Base-by-base conservation (phyloP, 2,113 vertebrate genomes). In the Cololabis saira region DNA sequence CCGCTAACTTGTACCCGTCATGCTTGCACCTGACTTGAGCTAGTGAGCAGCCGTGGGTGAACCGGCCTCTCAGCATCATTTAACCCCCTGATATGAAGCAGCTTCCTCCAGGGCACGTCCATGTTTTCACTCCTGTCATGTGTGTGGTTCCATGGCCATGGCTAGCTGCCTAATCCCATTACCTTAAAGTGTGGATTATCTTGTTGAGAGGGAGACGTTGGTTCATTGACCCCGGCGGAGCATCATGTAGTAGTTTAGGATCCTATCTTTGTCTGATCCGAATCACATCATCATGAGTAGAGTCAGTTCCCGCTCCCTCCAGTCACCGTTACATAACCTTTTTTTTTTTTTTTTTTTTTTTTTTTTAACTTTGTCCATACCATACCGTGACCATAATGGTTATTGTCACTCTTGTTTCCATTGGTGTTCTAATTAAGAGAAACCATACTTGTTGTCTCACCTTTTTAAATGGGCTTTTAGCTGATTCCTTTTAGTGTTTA, bases 161-260 rank as follows among this genome's bases (percentile, higher is more conserved):
- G 51, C 63, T 63, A 53, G 67, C 78, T 51, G n/a, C 50, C 52
- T 51, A 90, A 92, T 92, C 90, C 84, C 83, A 90, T 93, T 92
- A 91, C 58, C 57, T 60, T 90, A 92, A 91, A 68, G 85, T 71
- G 57, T 61, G 87, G 90, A 92, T 93, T 91, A 92, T 52, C 64
- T 68, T 81, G 86, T 82, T 87, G 83, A 73, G 82, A 78, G 70
- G 56, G 57, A 24, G 57, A 11, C 64, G 47, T 60, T 54, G 61
- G 53, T 43, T 70, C 71, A 60, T 13, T 60, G 66, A 52, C 76
- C 82, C 73, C 2, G 57, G 49, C 66, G 54, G 44, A 66, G 71
- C 37, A 73, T 63, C 67, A 58, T 42, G 45, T 9, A 37, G 3
- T 37, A 37, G 33, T 37, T 37, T 42, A 33, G 22, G 14, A 3